Conservation (phyloP, 2,888 invertebrate genomes). For the Syrista parreyssii region DNA sequence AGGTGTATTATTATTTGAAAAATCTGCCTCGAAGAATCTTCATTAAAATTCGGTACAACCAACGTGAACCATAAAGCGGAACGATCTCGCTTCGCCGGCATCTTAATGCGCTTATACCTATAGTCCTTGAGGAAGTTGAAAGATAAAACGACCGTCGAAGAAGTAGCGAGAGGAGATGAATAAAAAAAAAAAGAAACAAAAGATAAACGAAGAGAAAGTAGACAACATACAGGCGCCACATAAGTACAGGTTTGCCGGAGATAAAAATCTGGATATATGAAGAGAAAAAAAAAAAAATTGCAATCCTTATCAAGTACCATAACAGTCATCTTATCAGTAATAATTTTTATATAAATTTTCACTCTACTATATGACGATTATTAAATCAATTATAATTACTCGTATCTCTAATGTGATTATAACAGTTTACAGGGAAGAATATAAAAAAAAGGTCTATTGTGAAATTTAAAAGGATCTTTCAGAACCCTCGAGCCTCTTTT, state of each 20-base stretch:
- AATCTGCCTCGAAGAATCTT: background rate
- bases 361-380: too few relatives aligned
- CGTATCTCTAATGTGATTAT: too few relatives aligned
- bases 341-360: too few relatives aligned
- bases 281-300: too few relatives aligned
- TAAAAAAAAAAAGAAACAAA: constrained; percentile 34
- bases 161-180: constrained; percentile 24
- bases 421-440: too few relatives aligned
- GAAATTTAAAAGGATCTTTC: too few relatives aligned
- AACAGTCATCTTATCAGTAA: too few relatives aligned
- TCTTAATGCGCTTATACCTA: constrained; percentile 41
- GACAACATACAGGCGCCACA: background rate
- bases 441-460: too few relatives aligned
- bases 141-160: constrained; percentile 8
- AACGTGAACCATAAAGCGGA: constrained; percentile 30
- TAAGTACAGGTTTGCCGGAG: constrained; percentile 54
- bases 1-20: background rate
- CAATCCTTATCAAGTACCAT: too few relatives aligned
- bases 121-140: constrained; percentile 6
- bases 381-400: too few relatives aligned
- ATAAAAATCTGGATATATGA: constrained; percentile 42
- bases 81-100: constrained; percentile 38
- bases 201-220: constrained; percentile 1
- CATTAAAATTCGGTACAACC: constrained; percentile 40
- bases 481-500: too few relatives aligned